phyloP scores from a whole-genome alignment of 1,140 invertebrate species.

The Heterodera schachtii region DNA sequence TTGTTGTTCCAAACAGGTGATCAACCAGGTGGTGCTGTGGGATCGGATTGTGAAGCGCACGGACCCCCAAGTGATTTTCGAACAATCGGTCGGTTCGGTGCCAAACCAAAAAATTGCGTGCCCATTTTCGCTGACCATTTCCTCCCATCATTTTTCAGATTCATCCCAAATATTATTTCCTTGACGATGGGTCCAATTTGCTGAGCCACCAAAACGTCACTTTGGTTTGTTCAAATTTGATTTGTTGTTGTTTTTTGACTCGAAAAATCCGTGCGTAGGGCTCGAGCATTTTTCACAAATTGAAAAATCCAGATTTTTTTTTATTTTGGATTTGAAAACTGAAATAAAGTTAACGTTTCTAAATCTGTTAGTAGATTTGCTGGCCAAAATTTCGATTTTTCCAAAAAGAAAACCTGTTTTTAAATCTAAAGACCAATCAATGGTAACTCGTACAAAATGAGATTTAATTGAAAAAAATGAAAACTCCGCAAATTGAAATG shows the following conservation, averaged over 20 bases:
- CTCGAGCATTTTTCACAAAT: no score
- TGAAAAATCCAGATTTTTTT: background rate
- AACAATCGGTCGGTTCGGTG: slow-evolving; percentile 76
- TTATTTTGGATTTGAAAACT: no score
- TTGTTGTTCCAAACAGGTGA: no score
- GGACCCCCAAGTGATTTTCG: slow-evolving; percentile 85
- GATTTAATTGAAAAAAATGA: no score
- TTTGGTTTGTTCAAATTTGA: slow-evolving; percentile 31
- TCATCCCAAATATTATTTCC: slow-evolving; percentile 94
- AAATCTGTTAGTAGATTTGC: no score
- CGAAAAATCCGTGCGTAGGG: no score
- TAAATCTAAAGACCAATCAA: no score
- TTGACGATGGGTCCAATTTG: slow-evolving; percentile 96
- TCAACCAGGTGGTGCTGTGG: slow-evolving; percentile 85
- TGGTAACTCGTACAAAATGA: no score
- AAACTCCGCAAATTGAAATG: no score
- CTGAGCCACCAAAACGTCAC: slow-evolving; percentile 57
- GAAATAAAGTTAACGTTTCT: no score
- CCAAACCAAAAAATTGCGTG: slow-evolving; percentile 69
- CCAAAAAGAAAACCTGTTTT: no score
- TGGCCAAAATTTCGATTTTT: slow-evolving; percentile 68
- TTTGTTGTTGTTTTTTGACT: no score
- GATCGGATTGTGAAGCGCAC: slow-evolving; percentile 95
- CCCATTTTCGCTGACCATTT: background rate
- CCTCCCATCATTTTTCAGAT: slow-evolving; percentile 15